Base-by-base conservation (phyloP, 2,888 invertebrate species). In the Tanytarsus gracilentus region DNA sequence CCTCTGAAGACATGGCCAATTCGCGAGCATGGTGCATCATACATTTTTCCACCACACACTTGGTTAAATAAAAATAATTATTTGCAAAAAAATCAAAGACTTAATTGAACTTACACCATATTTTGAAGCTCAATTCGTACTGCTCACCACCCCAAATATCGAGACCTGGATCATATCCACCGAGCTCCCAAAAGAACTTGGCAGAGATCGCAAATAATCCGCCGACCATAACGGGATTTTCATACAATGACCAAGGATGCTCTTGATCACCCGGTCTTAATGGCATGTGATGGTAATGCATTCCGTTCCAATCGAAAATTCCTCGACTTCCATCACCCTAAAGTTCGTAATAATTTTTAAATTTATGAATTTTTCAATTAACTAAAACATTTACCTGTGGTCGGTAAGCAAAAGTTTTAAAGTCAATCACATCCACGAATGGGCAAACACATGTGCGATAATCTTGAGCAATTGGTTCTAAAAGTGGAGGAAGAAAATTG, bases 81-180 rank as follows among this genome's bases (percentile, higher is more conserved):
- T 39, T 39, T 39, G 5, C n/a, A n/a, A n/a, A n/a, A n/a, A n/a
- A n/a, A n/a, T 39, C 4, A 5, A 4, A n/a, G 4, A 9, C n/a
- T 9, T 14, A 14, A n/a, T 39, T 39, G 4, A 39, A 16, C n/a
- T 5, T 14, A 39, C 4, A 9, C 83, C 84, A 95, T 59, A 95
- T 85, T 80, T 96, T 96, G 69, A 97, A 97, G 63, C 95, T 95
- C 11, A 97, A 78, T 69, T 97, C 97, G 68, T 95, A 97, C 71
- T 97, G 97, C 71, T 97, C 97, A 0, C 96, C 58, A 3, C 85
- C 85, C 85, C 85, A 85, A 65, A 97, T 96, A 68, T 95, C 93
- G 1, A 95, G 75, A 0, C 91, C 91, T 61, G 86, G 85, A 69
- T 94, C 94, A 68, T 94, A 94, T 0, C 96, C 97, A 2, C 94